A percentile compares a stretch with the other conserved stretches of the same genome.
Evolutionary conservation across 2,888 invertebrate genomes (phyloP).

Genomic region (Alentia gelatinosa): DNA sequence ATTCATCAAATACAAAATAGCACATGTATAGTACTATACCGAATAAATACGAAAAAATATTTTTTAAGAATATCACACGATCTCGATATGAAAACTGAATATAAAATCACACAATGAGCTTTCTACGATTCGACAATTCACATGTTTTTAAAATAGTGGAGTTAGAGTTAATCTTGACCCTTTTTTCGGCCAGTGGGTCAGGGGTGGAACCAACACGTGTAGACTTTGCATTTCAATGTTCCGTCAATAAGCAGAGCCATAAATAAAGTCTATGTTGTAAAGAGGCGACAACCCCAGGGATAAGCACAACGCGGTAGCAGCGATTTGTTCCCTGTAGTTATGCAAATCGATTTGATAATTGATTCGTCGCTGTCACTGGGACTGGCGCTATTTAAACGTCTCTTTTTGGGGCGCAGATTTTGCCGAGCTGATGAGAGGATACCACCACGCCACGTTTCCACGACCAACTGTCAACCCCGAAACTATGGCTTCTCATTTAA

Average conservation of each 20-base stretch:
- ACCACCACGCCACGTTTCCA: background rate
- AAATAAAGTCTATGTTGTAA: constrained; percentile 15
- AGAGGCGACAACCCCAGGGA: background rate
- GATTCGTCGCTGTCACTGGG: constrained; percentile 13
- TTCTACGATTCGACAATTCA: background rate
- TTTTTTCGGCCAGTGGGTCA: background rate
- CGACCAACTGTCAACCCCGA: no score
- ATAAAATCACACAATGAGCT: background rate
- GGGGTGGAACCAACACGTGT: constrained; percentile 12
- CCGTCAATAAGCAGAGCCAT: constrained; percentile 6
- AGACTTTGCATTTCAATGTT: constrained; percentile 37
- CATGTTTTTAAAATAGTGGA: no score
- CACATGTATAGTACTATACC: no score
- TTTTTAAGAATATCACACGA: no score
- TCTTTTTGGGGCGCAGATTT: background rate
- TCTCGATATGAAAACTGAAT: no score
- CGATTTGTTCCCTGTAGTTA: background rate
- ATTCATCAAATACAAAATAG: no score
- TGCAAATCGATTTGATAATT: constrained; percentile 37
- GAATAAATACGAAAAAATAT: no score
- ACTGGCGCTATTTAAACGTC: background rate
- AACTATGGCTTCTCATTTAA: no score
- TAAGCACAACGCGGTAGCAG: background rate
- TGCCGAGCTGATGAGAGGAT: background rate
- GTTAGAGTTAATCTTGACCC: background rate